phyloP scores from a whole-genome alignment of 23 tunicate species.

The Botrylloides violaceus region DNA sequence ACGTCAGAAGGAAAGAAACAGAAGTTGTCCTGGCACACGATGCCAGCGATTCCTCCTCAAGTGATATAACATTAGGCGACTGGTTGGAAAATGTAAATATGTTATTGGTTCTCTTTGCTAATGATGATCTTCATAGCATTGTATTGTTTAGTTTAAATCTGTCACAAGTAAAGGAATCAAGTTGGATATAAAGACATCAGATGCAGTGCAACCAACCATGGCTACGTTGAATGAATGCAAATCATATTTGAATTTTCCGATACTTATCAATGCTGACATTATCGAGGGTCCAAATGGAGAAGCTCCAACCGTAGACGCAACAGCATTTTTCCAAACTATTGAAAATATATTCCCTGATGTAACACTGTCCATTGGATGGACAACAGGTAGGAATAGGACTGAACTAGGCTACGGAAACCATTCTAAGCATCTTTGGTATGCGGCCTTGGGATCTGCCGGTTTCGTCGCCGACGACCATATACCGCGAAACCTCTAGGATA shows the following conservation, averaged over 20 bases:
- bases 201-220: background rate
- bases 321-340: background rate
- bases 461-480: too few relatives aligned
- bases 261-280: background rate
- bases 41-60: background rate
- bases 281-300: background rate
- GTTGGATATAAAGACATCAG: background rate
- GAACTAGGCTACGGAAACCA: too few relatives aligned
- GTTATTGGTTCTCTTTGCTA: background rate
- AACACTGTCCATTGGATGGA: background rate
- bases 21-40: background rate
- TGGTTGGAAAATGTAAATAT: background rate
- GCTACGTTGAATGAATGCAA: background rate
- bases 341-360: background rate
- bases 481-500: too few relatives aligned
- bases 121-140: background rate
- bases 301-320: background rate
- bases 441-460: too few relatives aligned
- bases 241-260: background rate
- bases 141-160: background rate
- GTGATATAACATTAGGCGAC: background rate
- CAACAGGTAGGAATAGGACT: slow-evolving; percentile 1
- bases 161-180: background rate
- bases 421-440: too few relatives aligned
- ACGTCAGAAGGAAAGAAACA: background rate